Base-by-base conservation (phyloP, 2,888 invertebrate genomes). In the Amiota communis region DNA sequence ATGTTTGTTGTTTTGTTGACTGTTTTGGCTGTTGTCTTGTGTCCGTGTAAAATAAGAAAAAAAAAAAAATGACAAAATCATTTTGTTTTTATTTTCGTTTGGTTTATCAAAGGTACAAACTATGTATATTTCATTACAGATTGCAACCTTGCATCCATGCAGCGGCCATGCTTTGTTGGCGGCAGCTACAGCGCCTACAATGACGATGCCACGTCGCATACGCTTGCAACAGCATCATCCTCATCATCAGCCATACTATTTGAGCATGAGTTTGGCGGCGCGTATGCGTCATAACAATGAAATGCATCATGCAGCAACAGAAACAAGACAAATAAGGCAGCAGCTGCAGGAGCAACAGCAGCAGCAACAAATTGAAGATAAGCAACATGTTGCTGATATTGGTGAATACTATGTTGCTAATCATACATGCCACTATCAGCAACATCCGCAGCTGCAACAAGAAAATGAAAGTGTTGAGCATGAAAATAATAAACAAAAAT, bases 11-110 rank as follows among this genome's bases (percentile, higher is more conserved):
- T 68, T n/a, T n/a, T 78, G 72, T 75, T 77, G 71, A 61, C 11
- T 63, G 69, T 80, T 68, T 75, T 80, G 65, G 77, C 76, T 80
- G 77, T 80, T 78, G 80, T 79, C 74, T 36, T 36, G 36, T 36
- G 36, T 36, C 36, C 36, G 36, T 36, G 36, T 36, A 65, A 75
- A 72, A 69, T 63, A 56, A 73, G 17, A 11, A 73, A 73, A 71
- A 12, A 69, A 69, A 36, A 1, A 12, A 71, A 56, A 63, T 12
- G 11, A 56, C 11, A 53, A 69, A 56, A 69, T 72, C 71, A 70
- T 71, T 61, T 73, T 73, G 48, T 64, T 12, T 46, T 46, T 12
- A 46, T 46, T 64, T 13, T 64, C 36, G 47, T 48, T 48, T 72
- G 48, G 64, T 57, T 65, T 76, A 13, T 53, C 12, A 15, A 36